Conservation (phyloP, 2,797 vertebrate species). For the Myoxocephalus aenaeus region DNA sequence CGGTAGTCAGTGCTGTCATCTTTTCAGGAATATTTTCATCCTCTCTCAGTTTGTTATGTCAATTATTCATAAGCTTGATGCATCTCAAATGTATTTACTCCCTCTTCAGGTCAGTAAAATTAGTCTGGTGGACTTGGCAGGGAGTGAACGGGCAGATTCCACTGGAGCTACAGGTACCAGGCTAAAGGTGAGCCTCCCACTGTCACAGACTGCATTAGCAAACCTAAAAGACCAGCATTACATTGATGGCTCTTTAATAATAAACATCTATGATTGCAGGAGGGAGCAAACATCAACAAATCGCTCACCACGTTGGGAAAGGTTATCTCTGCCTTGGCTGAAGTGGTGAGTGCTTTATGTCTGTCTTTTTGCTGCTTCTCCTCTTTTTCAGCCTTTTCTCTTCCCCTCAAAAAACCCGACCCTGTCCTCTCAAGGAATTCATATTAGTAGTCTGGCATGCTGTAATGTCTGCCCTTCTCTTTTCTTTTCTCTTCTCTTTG, state of each 20-base stretch:
- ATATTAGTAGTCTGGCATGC: constrained; percentile 58
- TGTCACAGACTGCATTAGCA: constrained; percentile 3
- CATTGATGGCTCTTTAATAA: constrained; percentile 5
- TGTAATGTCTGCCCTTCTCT: constrained; percentile 75
- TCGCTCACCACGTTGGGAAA: constrained; percentile 98
- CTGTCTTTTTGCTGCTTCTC: constrained; percentile 8
- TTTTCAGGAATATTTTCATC: constrained; percentile 5
- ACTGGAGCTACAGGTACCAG: constrained; percentile 97
- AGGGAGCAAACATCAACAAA: constrained; percentile 99
- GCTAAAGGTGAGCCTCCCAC: constrained; percentile 88
- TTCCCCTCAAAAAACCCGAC: constrained; percentile 32
- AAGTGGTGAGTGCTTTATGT: constrained; percentile 91
- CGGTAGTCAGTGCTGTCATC: background rate
- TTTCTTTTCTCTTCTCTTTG: constrained; percentile 77
- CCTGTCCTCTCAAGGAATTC: constrained; percentile 47
- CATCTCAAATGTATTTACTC: constrained; percentile 47
- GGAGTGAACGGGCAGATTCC: constrained; percentile 97
- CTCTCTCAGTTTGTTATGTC: background rate
- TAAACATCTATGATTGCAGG: constrained; percentile 82
- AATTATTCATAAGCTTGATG: constrained; percentile 34
- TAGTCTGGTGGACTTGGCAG: constrained; percentile 97
- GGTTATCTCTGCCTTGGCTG: constrained; percentile 97
- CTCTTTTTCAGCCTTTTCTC: constrained; percentile 12
- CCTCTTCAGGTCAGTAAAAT: constrained; percentile 96
- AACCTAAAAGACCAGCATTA: background rate